Evolutionary conservation across 1,140 invertebrate species (phyloP), one percentile per base, ranked within the genome.

Genomic region (Eriosoma lanigerum): DNA sequence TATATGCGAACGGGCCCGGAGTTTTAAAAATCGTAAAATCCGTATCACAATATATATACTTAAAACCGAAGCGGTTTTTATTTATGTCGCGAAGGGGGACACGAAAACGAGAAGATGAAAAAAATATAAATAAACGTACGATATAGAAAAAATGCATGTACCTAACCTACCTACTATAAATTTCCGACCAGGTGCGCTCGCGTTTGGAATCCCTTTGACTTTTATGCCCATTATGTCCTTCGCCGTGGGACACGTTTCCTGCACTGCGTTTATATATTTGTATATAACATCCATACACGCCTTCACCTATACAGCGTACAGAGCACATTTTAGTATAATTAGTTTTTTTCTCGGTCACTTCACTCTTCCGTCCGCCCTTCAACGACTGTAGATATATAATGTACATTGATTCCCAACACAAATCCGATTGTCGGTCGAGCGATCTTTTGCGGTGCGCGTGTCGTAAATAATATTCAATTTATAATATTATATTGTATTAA

Each of bases 11-110:
- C 54, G 73, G 56, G 3, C 32, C 54, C 32, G 21, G 75, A 78
- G 75, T 78, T 78, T 78, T 78, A 78, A 78, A 78, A 78, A 78
- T 78, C 75, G 54, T 76, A 76, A 76, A 76, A 76, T 62, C 56
- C 75, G 75, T 78, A 78, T 78, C 75, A 60, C 75, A n/a, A 4
- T 4, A 38, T 38, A 38, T 58, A 24, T 78, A 78, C 75, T 78
- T 62, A 62, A 78, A 78, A 78, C 54, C 75, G 54, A 78, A 46
- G 75, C 56, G 56, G 75, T 78, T 78, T 78, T 78, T 62, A 78
- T 78, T 78, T 62, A 78, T 62, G 75, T 78, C 56, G 21, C 21
- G 56, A 38, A 62, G 26, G 56, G 56, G 75, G 44, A 32, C 48
- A 29, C 17, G 10, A 29, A 72, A 68, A 68, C 46, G 21, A 76